Evolutionary conservation across 2,797 vertebrate genomes (phyloP).

Genomic region (Hybognathus amarus): DNA sequence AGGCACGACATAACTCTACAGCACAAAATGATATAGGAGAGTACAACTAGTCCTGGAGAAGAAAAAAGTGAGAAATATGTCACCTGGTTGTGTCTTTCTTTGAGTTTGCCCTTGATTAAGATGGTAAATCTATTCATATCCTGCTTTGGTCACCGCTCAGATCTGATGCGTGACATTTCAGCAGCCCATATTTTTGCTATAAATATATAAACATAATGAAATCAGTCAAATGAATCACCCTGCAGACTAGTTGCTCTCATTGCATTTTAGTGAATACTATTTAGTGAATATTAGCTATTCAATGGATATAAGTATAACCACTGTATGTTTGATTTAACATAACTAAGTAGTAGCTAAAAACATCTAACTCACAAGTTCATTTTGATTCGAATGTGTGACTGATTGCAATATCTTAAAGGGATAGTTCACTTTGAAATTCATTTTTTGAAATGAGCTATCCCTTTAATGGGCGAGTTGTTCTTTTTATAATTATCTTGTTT

Average conservation of each 20-base stretch:
- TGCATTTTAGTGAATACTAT: slow-evolving; percentile 29
- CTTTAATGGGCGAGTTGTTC: background rate
- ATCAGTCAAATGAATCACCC: slow-evolving; percentile 4
- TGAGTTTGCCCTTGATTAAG: slow-evolving; percentile 15
- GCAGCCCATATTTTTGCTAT: slow-evolving; percentile 2
- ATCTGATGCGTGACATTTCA: slow-evolving; percentile 23
- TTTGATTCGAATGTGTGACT: background rate
- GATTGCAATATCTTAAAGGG: background rate
- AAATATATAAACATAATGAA: slow-evolving; percentile 15
- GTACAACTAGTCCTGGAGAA: slow-evolving; percentile 7
- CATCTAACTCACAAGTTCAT: background rate
- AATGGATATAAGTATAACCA: slow-evolving; percentile 6
- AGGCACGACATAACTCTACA: background rate
- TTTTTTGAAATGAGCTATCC: no score
- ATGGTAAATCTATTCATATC: slow-evolving; percentile 31
- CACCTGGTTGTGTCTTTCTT: slow-evolving; percentile 29
- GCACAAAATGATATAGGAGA: background rate
- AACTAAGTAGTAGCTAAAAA: background rate
- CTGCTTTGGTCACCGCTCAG: slow-evolving; percentile 1
- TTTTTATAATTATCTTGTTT: background rate
- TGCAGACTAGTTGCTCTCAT: background rate
- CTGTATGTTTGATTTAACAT: background rate
- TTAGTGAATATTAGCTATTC: slow-evolving; percentile 25
- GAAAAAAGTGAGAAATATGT: slow-evolving; percentile 26
- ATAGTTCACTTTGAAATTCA: no score